Conservation (phyloP, 2,113 vertebrate species). For the Jacana jacana region DNA sequence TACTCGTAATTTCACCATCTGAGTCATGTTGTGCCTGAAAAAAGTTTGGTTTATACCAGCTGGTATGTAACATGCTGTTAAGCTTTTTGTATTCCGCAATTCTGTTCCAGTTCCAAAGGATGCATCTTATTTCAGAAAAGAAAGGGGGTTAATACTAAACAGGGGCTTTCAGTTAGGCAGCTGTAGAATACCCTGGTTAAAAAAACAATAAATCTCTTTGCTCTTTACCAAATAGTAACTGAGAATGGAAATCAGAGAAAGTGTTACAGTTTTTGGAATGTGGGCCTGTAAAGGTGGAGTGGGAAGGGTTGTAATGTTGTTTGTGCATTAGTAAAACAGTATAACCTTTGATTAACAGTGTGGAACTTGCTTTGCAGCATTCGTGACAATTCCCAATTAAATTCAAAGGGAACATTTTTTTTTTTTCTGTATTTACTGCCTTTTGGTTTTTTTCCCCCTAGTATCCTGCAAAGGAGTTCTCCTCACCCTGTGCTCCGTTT, state of each 20-base stretch:
- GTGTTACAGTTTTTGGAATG: neutral
- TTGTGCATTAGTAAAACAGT: neutral
- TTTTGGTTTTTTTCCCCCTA: neutral
- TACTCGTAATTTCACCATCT: neutral
- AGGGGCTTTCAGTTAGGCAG: slow-evolving; percentile 76
- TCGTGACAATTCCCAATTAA: neutral
- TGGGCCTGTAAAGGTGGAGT: neutral
- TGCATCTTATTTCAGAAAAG: slow-evolving; percentile 73
- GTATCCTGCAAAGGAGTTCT: neutral
- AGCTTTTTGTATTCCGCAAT: slow-evolving; percentile 32
- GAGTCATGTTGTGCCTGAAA: neutral
- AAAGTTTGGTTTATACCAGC: neutral
- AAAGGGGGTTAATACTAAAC: slow-evolving; percentile 74
- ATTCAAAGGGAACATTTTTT: neutral
- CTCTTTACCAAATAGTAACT: neutral
- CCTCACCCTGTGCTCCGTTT: neutral
- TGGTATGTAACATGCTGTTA: neutral
- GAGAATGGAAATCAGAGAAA: neutral
- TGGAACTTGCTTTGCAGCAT: neutral
- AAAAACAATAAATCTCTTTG: neutral
- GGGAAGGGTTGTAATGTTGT: neutral
- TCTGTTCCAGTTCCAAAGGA: slow-evolving; percentile 78
- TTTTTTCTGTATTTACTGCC: neutral
- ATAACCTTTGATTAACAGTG: neutral
- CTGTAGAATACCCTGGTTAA: neutral